Conservation (phyloP, 2,797 vertebrate genomes). For the Enteromius afrohamiltoni region DNA sequence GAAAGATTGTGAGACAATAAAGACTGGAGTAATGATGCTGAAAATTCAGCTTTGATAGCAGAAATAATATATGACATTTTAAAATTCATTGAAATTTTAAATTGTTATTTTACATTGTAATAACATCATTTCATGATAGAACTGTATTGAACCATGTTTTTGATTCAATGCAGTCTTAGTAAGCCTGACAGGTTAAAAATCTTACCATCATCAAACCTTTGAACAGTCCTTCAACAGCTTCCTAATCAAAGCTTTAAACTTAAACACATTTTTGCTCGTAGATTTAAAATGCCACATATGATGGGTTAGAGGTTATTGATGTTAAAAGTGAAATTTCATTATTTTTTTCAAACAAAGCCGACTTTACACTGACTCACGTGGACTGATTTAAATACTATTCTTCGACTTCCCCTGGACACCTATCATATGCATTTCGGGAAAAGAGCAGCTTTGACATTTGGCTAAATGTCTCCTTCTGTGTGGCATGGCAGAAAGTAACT, state of each 20-base stretch:
- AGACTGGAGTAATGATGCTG: neutral
- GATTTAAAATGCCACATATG: neutral
- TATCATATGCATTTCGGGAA: neutral
- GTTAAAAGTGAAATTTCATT: neutral
- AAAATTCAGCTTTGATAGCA: neutral
- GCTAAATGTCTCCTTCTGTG: neutral
- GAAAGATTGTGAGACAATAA: too few relatives aligned
- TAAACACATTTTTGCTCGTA: too few relatives aligned
- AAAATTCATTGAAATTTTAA: too few relatives aligned
- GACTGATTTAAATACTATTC: neutral
- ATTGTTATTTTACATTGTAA: neutral
- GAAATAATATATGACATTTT: neutral
- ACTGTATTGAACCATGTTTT: too few relatives aligned
- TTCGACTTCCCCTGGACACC: neutral
- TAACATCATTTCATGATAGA: neutral
- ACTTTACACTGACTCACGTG: neutral
- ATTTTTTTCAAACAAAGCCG: neutral
- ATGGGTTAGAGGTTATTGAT: neutral
- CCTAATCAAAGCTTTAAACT: neutral
- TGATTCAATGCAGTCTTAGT: too few relatives aligned
- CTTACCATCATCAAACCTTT: too few relatives aligned
- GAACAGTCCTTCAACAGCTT: too few relatives aligned
- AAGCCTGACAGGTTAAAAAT: too few relatives aligned
- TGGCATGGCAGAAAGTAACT: neutral
- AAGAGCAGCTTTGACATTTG: neutral